phyloP scores from a whole-genome alignment of 2,888 invertebrate genomes.

The Ischnus inquisitorius region DNA sequence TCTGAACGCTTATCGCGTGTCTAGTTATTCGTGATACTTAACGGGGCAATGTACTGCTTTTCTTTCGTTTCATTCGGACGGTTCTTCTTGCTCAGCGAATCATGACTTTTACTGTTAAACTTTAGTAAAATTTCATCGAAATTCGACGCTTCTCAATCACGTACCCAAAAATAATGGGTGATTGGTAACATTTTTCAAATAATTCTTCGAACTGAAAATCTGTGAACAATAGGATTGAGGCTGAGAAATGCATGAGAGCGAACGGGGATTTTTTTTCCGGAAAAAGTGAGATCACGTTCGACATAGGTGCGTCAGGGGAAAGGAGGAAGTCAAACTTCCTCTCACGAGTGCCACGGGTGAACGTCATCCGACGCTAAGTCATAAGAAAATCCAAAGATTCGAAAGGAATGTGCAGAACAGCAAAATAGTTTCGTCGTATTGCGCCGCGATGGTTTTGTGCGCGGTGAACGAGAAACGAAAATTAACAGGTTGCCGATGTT shows the following conservation, averaged over 20 bases:
- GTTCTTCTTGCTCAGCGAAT: no score
- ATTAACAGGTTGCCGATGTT: not conserved
- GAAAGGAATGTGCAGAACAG: not conserved
- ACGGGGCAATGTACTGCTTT: not conserved
- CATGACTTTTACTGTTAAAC: no score
- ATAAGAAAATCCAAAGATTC: constrained; percentile 6
- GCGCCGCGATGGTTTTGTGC: no score
- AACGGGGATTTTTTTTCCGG: constrained; percentile 26
- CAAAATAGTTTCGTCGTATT: not conserved
- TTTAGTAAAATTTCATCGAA: no score
- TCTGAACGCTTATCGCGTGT: not conserved
- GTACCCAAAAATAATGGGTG: no score
- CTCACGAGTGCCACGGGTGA: not conserved
- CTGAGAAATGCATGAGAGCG: not conserved
- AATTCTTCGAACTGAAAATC: not conserved
- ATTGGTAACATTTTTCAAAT: not conserved
- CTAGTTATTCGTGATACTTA: not conserved
- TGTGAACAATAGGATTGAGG: not conserved
- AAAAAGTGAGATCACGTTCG: constrained; percentile 18
- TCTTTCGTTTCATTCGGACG: no score
- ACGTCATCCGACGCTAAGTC: constrained; percentile 25
- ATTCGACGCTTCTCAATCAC: no score
- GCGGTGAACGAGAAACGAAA: not conserved
- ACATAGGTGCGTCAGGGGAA: constrained; percentile 47
- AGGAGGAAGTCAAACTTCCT: constrained; percentile 50